Conservation (phyloP, 2,888 invertebrate genomes). For the Drosophila dives region DNA sequence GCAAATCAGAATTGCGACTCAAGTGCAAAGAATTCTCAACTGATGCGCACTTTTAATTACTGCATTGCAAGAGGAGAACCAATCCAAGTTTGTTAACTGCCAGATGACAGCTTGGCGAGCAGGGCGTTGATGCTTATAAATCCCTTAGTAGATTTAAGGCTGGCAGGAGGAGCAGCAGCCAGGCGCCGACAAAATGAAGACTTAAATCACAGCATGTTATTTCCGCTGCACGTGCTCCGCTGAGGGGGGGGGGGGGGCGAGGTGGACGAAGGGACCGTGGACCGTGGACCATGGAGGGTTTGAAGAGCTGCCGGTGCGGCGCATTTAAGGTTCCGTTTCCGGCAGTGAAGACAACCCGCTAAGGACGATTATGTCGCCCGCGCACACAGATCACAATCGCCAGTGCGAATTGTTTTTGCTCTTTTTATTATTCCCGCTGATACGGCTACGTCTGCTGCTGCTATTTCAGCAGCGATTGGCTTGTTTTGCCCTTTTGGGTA, state of each 20-base stretch:
- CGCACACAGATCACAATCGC: constrained; percentile 64
- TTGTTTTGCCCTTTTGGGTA: constrained; percentile 66
- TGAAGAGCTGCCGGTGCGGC: constrained; percentile 45
- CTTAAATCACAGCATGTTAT: constrained; percentile 83
- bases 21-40: constrained; percentile 28
- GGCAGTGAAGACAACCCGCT: constrained; percentile 45
- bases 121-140: constrained; percentile 40
- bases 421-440: constrained; percentile 5
- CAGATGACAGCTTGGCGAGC: constrained; percentile 8
- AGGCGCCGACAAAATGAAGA: constrained; percentile 74
- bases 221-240: constrained; percentile 72
- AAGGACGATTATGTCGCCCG: constrained; percentile 50
- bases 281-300: neutral
- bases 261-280: no score
- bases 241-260: neutral
- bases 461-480: constrained; percentile 50
- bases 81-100: constrained; percentile 26
- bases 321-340: constrained; percentile 78
- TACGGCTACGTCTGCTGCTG: constrained; percentile 8
- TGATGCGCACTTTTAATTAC: constrained; percentile 61
- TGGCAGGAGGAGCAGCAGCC: constrained; percentile 26
- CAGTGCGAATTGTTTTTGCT: constrained; percentile 62
- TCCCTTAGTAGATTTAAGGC: constrained; percentile 18
- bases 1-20: constrained; percentile 52
- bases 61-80: constrained; percentile 18